Evolutionary conservation across 2,113 vertebrate species (phyloP).

Genomic region (Cyrtonyx montezumae): DNA sequence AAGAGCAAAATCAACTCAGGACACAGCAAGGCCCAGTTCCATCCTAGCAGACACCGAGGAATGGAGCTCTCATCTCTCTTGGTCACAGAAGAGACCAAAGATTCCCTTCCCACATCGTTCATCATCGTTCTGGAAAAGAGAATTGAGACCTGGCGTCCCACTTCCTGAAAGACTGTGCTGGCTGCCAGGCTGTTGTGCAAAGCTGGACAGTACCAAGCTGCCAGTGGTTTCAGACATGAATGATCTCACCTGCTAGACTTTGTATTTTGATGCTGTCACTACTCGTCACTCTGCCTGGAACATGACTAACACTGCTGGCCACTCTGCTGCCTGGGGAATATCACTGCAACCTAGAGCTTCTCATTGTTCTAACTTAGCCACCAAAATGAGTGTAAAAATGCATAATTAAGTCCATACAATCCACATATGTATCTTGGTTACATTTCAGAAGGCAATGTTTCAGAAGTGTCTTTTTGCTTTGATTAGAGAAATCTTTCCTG

Average conservation of each 20-base stretch:
- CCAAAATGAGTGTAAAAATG: neutral
- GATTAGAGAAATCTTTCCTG: neutral
- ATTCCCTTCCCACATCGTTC: neutral
- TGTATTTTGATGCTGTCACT: neutral
- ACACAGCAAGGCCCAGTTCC: neutral
- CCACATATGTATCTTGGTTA: fast-evolving
- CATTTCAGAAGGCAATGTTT: neutral
- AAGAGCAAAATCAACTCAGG: neutral
- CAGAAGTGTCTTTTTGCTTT: neutral
- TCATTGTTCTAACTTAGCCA: neutral
- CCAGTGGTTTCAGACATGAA: constrained; percentile 6
- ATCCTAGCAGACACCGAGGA: neutral
- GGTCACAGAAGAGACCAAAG: neutral
- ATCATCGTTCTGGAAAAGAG: neutral
- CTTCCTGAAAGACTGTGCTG: neutral
- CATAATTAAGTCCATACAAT: neutral
- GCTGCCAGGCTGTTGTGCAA: constrained; percentile 36
- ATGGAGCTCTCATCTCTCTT: neutral
- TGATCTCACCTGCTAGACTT: constrained; percentile 43
- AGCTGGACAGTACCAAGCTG: constrained; percentile 44
- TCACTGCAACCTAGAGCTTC: neutral
- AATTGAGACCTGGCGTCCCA: neutral
- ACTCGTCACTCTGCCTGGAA: neutral
- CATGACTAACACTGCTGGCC: neutral
- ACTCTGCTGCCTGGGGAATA: neutral